phyloP scores from a whole-genome alignment of 1,140 invertebrate genomes.

The Ruditapes philippinarum region DNA sequence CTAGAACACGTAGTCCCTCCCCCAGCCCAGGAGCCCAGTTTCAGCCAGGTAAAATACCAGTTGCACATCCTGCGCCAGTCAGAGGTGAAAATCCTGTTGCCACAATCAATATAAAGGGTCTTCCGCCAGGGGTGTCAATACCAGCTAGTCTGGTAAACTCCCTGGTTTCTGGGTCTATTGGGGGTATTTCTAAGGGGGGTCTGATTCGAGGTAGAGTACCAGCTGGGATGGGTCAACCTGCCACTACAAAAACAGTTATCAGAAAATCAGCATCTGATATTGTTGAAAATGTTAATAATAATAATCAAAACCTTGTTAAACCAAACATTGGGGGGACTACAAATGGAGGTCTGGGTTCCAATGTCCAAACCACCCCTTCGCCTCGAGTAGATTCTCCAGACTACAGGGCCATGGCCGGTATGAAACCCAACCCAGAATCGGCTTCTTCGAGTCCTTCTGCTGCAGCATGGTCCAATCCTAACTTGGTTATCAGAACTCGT shows the following conservation, averaged over 20 bases:
- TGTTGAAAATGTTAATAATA: background rate
- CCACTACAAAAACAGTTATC: conserved; percentile 19
- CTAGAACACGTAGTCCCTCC: conserved; percentile 24
- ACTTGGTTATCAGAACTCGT: conserved; percentile 88
- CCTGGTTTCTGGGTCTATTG: conserved; percentile 61
- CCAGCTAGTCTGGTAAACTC: conserved; percentile 60
- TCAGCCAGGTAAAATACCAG: background rate
- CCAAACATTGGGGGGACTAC: background rate
- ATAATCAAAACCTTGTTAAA: background rate
- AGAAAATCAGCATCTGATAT: background rate
- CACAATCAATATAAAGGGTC: conserved; percentile 64
- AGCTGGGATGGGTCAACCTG: background rate
- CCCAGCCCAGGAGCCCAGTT: background rate
- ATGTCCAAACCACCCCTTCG: background rate
- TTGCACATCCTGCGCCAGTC: background rate
- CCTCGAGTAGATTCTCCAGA: background rate
- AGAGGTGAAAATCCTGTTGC: conserved; percentile 45
- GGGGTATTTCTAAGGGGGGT: conserved; percentile 38
- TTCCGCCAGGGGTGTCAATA: conserved; percentile 58
- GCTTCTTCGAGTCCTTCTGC: conserved; percentile 8
- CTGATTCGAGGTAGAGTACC: conserved; percentile 9
- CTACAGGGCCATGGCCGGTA: background rate
- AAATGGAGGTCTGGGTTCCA: background rate
- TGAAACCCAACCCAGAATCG: background rate
- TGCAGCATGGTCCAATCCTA: conserved; percentile 87